phyloP scores from a whole-genome alignment of 2,797 vertebrate genomes.

The Gymnocypris eckloni region DNA sequence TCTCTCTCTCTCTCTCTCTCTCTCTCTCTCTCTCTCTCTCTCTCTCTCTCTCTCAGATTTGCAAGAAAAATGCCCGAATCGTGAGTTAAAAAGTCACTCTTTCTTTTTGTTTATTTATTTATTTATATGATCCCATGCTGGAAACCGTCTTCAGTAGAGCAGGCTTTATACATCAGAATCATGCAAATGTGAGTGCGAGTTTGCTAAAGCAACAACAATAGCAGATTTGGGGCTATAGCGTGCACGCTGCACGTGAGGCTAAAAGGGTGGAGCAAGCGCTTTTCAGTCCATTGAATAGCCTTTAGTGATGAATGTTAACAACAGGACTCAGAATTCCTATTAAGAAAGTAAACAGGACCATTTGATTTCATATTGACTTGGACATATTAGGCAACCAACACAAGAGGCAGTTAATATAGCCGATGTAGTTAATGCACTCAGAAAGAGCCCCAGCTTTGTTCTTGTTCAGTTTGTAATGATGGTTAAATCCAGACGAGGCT shows the following conservation, averaged over 20 bases:
- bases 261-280: no score
- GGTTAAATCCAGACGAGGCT: neutral
- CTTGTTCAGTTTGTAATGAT: neutral
- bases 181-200: neutral
- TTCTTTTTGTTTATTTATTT: no score
- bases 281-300: neutral
- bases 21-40: neutral
- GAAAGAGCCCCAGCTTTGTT: neutral
- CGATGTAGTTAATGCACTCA: slow-evolving; percentile 12
- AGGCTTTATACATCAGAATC: neutral
- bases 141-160: neutral
- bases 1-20: neutral
- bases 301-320: neutral
- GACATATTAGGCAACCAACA: neutral
- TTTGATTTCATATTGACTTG: neutral
- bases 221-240: neutral
- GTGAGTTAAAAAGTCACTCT: neutral
- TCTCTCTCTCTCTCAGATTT: neutral
- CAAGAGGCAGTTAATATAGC: slow-evolving; percentile 9
- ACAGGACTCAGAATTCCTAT: neutral
- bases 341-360: neutral
- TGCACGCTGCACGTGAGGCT: neutral
- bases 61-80: neutral
- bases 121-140: no score
- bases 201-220: neutral